A percentile compares a stretch with the other conserved stretches of the same genome.
Evolutionary conservation across 2,113 vertebrate genomes (phyloP).

Genomic region (Neogobius melanostomus): DNA sequence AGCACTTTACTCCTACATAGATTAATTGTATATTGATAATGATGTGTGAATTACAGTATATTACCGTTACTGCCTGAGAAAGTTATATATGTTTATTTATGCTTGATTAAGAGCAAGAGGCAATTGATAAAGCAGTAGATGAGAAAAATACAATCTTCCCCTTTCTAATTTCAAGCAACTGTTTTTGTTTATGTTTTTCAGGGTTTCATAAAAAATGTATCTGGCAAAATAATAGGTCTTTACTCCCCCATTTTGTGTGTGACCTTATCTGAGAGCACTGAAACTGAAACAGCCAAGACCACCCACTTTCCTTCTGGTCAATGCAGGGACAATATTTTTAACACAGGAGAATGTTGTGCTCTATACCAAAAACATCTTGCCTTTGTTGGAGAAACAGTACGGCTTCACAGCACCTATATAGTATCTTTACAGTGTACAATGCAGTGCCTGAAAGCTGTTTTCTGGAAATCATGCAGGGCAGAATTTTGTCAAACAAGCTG

Average conservation of each 20-base stretch:
- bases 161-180: background rate
- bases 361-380: background rate
- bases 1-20: no score
- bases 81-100: no score
- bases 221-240: slow-evolving; percentile 28
- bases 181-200: slow-evolving; percentile 32
- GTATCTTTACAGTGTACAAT: background rate
- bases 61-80: no score
- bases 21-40: no score
- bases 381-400: background rate
- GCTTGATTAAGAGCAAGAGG: no score
- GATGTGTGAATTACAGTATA: no score
- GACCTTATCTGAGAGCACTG: slow-evolving; percentile 13
- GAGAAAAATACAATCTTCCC: background rate
- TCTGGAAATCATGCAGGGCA: slow-evolving; percentile 21
- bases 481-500: slow-evolving; percentile 24
- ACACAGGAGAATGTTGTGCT: background rate
- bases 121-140: background rate
- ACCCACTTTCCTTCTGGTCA: slow-evolving; percentile 17
- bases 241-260: slow-evolving; percentile 14
- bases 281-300: slow-evolving; percentile 18
- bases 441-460: slow-evolving; percentile 10
- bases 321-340: slow-evolving; percentile 1
- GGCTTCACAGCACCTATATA: background rate
- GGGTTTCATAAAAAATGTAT: slow-evolving; percentile 23